Conservation (phyloP, 2,797 vertebrate genomes). For the Hybognathus amarus region DNA sequence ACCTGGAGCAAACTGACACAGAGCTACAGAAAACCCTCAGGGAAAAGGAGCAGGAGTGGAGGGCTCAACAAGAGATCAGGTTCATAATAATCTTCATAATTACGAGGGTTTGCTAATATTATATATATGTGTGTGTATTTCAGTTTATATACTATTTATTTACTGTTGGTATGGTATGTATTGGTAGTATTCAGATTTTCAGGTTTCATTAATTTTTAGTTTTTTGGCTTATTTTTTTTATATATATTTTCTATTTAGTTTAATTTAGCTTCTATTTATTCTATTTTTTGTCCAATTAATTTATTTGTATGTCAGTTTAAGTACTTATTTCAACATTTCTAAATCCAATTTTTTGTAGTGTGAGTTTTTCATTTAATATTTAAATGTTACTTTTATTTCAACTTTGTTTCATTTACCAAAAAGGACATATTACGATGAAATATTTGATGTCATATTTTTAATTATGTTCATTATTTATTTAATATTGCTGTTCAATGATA, state of each 20-base stretch:
- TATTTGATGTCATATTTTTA: background rate
- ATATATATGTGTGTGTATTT: too few relatives aligned
- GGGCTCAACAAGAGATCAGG: slow-evolving; percentile 68
- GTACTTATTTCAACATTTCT: background rate
- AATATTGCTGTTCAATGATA: background rate
- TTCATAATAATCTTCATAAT: background rate
- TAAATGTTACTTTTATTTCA: background rate
- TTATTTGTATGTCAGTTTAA: background rate
- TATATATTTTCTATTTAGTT: too few relatives aligned
- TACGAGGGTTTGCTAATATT: background rate
- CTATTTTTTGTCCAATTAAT: background rate
- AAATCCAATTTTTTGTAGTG: background rate
- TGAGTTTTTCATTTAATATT: background rate
- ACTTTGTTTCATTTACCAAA: background rate
- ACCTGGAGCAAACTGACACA: slow-evolving; percentile 75
- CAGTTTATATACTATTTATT: too few relatives aligned
- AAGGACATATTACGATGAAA: background rate
- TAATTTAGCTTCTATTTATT: background rate
- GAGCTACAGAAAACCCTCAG: slow-evolving; percentile 56
- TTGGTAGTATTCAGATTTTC: too few relatives aligned
- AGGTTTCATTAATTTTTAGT: background rate
- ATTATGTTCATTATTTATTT: background rate
- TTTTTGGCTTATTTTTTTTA: background rate
- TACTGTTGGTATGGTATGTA: too few relatives aligned
- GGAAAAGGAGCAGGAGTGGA: slow-evolving; percentile 81